Conservation (phyloP, 2,888 invertebrate species). For the Cyaniris semiargus region DNA sequence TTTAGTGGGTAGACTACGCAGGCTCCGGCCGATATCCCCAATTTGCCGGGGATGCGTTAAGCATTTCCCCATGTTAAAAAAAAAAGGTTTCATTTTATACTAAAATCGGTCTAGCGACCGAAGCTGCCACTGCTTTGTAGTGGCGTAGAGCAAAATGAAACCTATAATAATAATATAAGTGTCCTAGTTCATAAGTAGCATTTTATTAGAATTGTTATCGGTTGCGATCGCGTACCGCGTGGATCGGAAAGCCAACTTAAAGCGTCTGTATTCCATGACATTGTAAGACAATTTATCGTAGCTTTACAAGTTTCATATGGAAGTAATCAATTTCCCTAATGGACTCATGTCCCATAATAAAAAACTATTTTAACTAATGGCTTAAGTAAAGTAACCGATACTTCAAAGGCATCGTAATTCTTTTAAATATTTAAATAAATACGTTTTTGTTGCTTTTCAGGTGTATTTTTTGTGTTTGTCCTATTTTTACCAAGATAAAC, state of each 20-base stretch:
- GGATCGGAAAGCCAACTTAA: neutral
- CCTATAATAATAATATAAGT: too few species aligned
- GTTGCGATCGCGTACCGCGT: too few species aligned
- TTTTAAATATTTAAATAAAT: neutral
- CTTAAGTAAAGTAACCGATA: conserved; percentile 4
- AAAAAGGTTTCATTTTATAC: too few species aligned
- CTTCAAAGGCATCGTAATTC: neutral
- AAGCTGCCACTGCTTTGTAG: too few species aligned
- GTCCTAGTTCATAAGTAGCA: too few species aligned
- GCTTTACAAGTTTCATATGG: neutral
- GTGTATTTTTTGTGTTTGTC: neutral
- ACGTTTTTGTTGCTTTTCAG: neutral
- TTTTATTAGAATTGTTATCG: too few species aligned
- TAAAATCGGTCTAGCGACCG: too few species aligned
- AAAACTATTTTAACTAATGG: conserved; percentile 1
- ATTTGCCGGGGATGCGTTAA: too few species aligned
- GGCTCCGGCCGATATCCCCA: too few species aligned
- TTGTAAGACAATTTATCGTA: neutral
- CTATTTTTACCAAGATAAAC: neutral
- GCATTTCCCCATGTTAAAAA: too few species aligned
- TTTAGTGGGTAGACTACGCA: too few species aligned
- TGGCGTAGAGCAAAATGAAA: too few species aligned
- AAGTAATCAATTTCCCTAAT: conserved; percentile 8
- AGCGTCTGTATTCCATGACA: neutral
- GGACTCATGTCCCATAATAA: neutral